Percentiles rank a stretch among this genome's conserved stretches.
phyloP scores from a whole-genome alignment of 2,113 vertebrate species.

The Phalacrocorax pelagicus region DNA sequence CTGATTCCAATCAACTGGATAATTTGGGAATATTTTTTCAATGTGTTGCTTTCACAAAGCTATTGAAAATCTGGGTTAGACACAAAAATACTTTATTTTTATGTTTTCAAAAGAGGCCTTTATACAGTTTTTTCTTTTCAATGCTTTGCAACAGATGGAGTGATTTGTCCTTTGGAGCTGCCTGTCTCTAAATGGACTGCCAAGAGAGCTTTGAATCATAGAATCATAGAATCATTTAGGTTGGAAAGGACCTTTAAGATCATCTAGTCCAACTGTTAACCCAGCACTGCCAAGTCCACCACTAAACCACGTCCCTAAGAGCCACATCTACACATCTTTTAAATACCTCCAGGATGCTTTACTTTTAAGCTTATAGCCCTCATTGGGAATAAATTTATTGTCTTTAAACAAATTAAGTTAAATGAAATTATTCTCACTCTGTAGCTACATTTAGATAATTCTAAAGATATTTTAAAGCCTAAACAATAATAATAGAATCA shows the following conservation, averaged over 20 bases:
- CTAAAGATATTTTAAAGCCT: neutral
- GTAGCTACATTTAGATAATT: neutral
- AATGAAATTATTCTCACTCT: neutral
- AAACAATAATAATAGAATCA: neutral
- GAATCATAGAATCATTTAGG: too few species aligned
- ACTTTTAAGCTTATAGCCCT: too few species aligned
- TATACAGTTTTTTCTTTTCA: neutral
- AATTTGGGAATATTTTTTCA: neutral
- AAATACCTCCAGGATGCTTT: too few species aligned
- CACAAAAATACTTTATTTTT: neutral
- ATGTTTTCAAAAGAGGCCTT: neutral
- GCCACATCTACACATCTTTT: too few species aligned
- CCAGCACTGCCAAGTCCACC: too few species aligned
- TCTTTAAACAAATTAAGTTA: neutral
- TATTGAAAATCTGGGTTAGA: neutral
- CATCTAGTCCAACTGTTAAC: too few species aligned
- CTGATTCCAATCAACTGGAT: neutral
- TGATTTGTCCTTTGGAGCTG: neutral
- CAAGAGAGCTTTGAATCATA: neutral
- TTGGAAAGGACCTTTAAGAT: too few species aligned
- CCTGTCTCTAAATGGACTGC: neutral
- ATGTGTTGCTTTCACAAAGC: neutral
- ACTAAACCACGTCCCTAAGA: too few species aligned
- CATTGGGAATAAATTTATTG: neutral
- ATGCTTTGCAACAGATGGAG: neutral